Evolutionary conservation across 2,888 invertebrate genomes (phyloP).

Genomic region (Agrotis exclamationis): DNA sequence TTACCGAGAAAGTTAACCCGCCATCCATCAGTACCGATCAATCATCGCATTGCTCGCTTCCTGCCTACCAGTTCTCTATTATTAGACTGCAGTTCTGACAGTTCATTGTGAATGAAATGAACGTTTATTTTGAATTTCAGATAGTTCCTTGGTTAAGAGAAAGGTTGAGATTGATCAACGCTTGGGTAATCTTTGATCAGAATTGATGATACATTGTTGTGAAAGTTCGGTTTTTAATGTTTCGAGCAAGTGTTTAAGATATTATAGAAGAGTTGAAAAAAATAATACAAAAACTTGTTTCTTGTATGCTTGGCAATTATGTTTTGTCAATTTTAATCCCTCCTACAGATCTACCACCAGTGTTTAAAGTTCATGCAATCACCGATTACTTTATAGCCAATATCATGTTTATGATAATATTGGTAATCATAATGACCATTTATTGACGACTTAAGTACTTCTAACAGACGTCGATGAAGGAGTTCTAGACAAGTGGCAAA

Average conservation of each 20-base stretch:
- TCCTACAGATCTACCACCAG: neutral
- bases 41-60: constrained; percentile 60
- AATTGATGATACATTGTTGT: neutral
- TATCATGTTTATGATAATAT: too few relatives aligned
- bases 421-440: neutral
- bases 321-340: too few relatives aligned
- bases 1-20: constrained; percentile 62
- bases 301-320: too few relatives aligned
- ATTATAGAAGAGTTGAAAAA: too few relatives aligned
- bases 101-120: constrained; percentile 50
- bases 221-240: neutral
- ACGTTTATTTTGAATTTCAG: constrained; percentile 44
- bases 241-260: neutral
- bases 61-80: constrained; percentile 57
- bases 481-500: too few relatives aligned
- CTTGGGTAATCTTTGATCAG: constrained; percentile 2
- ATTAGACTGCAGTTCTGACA: constrained; percentile 60
- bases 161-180: constrained; percentile 17
- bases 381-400: too few relatives aligned
- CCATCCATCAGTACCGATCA: constrained; percentile 58
- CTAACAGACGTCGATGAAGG: too few relatives aligned
- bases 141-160: constrained; percentile 28
- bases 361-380: neutral
- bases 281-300: too few relatives aligned
- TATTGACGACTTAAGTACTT: neutral